phyloP scores from a whole-genome alignment of 92 coral and sea anemone genomes.

The Siderastrea radians region DNA sequence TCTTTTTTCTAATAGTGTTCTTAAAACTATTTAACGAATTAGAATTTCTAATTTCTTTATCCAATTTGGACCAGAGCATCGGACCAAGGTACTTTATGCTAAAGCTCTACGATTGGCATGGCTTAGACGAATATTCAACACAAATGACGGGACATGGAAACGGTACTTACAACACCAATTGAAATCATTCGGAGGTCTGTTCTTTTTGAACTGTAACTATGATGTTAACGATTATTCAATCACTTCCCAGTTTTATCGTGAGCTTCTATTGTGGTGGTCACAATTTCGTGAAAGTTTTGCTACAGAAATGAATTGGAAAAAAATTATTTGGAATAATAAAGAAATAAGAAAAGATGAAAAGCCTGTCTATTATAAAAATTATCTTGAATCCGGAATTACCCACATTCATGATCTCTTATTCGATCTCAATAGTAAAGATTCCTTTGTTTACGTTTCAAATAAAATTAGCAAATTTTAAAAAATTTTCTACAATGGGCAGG shows the following conservation, averaged over 20 bases:
- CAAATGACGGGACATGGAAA: too few species aligned
- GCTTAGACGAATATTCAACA: too few species aligned
- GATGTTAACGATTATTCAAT: constrained; percentile 6
- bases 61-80: too few species aligned
- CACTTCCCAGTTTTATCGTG: constrained; percentile 4
- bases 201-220: not conserved
- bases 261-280: constrained; percentile 22
- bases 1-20: too few species aligned
- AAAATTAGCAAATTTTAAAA: not conserved
- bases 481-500: not conserved
- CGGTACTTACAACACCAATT: too few species aligned
- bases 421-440: constrained; percentile 3
- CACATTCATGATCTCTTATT: not conserved
- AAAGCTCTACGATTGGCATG: too few species aligned
- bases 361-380: constrained; percentile 25
- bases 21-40: too few species aligned
- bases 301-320: constrained; percentile 20
- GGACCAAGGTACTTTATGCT: too few species aligned
- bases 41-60: too few species aligned
- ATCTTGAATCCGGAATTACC: constrained; percentile 7
- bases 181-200: not conserved
- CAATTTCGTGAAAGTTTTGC: constrained; percentile 9
- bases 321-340: constrained; percentile 41
- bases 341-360: constrained; percentile 4
- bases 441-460: not conserved